phyloP scores from a whole-genome alignment of 2,797 vertebrate species.

The Chromobotia macracanthus region DNA sequence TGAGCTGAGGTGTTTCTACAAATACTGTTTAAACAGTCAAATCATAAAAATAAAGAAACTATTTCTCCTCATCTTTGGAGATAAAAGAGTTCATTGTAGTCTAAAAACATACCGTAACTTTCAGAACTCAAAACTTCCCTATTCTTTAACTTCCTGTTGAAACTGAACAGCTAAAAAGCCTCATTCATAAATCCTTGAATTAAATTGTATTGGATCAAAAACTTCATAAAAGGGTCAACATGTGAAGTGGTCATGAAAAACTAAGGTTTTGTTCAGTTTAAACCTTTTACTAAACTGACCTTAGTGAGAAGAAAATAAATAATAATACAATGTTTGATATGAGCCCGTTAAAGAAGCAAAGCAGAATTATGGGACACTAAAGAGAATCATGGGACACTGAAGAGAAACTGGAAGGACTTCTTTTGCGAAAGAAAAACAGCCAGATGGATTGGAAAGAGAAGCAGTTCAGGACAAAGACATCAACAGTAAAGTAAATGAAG shows the following conservation, averaged over 20 bases:
- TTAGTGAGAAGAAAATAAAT: neutral
- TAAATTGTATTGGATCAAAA: no score
- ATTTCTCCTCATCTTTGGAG: conserved; percentile 4
- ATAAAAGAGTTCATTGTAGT: neutral
- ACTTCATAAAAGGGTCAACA: no score
- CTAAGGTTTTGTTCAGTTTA: neutral
- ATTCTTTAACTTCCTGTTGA: neutral
- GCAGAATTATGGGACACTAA: neutral
- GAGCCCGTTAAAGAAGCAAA: neutral
- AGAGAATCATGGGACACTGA: neutral
- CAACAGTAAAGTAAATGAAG: neutral
- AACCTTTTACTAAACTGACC: neutral
- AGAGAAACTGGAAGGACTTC: neutral
- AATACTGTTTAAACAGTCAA: neutral
- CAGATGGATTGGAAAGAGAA: neutral
- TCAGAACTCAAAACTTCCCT: neutral
- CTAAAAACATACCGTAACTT: neutral
- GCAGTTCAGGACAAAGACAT: neutral
- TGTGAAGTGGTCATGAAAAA: neutral
- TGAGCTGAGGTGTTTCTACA: conserved; percentile 2
- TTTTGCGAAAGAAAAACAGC: neutral
- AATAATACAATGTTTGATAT: neutral
- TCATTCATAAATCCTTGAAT: neutral
- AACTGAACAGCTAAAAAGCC: neutral
- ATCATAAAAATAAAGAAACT: neutral